Percentiles rank a stretch among this genome's conserved stretches.
phyloP scores from a whole-genome alignment of 2,797 vertebrate species.

The Galaxias olidus region DNA sequence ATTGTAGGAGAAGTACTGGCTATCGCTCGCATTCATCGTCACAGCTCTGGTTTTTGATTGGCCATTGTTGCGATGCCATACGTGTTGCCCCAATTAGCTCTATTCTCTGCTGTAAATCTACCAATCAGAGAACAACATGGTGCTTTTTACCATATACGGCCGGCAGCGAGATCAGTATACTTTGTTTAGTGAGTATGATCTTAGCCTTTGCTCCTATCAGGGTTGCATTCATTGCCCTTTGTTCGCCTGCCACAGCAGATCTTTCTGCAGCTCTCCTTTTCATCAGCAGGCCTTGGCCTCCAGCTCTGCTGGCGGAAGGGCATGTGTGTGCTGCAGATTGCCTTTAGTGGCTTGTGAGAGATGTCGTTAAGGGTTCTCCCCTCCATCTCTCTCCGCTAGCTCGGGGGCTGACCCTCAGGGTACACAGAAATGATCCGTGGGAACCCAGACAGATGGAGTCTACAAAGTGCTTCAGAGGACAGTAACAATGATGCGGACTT shows the following conservation, averaged over 20 bases:
- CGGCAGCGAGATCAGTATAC: background rate
- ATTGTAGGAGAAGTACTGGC: slow-evolving; percentile 24
- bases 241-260: slow-evolving; percentile 11
- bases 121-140: slow-evolving; percentile 46
- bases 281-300: slow-evolving; percentile 22
- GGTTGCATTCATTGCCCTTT: slow-evolving; percentile 30
- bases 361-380: slow-evolving; percentile 24
- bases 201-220: slow-evolving; percentile 1
- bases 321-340: slow-evolving; percentile 18
- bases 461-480: background rate
- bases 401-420: slow-evolving; percentile 8
- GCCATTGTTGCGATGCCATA: slow-evolving; percentile 33
- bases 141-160: background rate
- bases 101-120: slow-evolving; percentile 28
- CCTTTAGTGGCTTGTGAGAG: slow-evolving; percentile 31
- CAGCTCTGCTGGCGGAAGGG: slow-evolving; percentile 26
- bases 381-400: slow-evolving; percentile 6
- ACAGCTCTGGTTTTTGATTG: slow-evolving; percentile 45
- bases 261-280: slow-evolving; percentile 9
- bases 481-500: background rate
- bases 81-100: slow-evolving; percentile 48
- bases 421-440: background rate
- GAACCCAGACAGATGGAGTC: background rate
- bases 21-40: slow-evolving; percentile 30
- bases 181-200: slow-evolving; percentile 5